Evolutionary conservation across 2,113 vertebrate genomes (phyloP), one percentile per base, ranked within the genome.

Genomic region (Plecotus auritus): DNA sequence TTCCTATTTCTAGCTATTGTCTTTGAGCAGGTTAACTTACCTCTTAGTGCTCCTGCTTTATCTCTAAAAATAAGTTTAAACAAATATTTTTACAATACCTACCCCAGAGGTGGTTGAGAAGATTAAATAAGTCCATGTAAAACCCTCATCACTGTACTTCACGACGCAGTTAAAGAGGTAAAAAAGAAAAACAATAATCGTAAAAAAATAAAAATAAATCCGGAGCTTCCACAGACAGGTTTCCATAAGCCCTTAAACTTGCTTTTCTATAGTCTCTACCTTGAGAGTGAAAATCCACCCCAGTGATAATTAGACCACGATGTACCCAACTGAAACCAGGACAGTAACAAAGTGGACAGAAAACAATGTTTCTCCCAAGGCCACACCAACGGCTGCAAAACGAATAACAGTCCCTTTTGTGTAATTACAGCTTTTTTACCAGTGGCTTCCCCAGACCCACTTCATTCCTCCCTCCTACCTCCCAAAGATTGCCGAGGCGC

Each of bases 1-100:
- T 45, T 74, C n/a, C 37, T 54, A 7, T 87, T 69, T 99, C 72
- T 95, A 95, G 73, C 51, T 16, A 16, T 11, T 77, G 35, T 47
- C 42, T 64, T 70, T 67, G n/a, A 54, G 81, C 54, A 76, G 74
- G 45, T 74, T 28, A 85, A 67, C 73, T 74, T 23, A 78, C 54
- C 66, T 42, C 40, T 40, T 37, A 26, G 42, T 70, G 81, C 5
- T 32, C 32, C 28, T 64, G 42, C 35, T 87, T 59, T 59, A 22
- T 45, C 67, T 69, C 42, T 74, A 88, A 82, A 67, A 82, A 16
- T 4, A 54, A 51, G 26, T 32, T 20, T 23, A 35, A 80, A 9
- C 66, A 56, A 56, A 30, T 56, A 82, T 32, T 32, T 32, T 30
- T 5, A 23, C 26, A 42, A 30, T 4, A 78, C 40, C 49, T 64